Evolutionary conservation across 2,797 vertebrate species (phyloP).

Genomic region (Sebastes iracundus): DNA sequence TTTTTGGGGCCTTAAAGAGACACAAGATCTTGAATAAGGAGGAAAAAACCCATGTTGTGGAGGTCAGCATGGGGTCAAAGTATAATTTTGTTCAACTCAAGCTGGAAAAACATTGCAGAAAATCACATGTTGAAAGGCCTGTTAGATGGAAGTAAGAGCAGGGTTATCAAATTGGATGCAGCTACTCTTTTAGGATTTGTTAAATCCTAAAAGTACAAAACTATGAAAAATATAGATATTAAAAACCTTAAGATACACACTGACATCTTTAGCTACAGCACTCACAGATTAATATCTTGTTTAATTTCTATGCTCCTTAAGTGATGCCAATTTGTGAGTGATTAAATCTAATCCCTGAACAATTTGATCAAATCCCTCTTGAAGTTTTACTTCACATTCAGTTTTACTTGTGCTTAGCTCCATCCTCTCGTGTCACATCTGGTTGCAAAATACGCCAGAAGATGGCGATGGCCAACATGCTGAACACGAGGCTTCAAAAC

Average conservation of each 20-base stretch:
- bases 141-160: background rate
- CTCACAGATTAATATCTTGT: background rate
- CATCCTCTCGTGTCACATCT: background rate
- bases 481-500: rapidly evolving
- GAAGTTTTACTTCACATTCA: background rate
- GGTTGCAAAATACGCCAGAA: rapidly evolving
- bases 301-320: background rate
- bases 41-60: background rate
- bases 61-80: background rate
- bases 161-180: background rate
- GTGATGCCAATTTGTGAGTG: background rate
- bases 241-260: background rate
- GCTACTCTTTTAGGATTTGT: background rate
- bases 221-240: background rate
- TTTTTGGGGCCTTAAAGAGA: background rate
- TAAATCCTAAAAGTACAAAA: background rate
- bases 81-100: background rate
- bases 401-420: background rate
- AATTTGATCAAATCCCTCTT: background rate
- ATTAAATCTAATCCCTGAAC: background rate
- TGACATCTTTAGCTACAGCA: background rate
- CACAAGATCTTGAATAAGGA: background rate
- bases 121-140: background rate
- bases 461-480: rapidly evolving
- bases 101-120: background rate